Evolutionary conservation across 2,888 invertebrate species (phyloP), one percentile per base, ranked within the genome.

Genomic region (Anthophora plumipes): DNA sequence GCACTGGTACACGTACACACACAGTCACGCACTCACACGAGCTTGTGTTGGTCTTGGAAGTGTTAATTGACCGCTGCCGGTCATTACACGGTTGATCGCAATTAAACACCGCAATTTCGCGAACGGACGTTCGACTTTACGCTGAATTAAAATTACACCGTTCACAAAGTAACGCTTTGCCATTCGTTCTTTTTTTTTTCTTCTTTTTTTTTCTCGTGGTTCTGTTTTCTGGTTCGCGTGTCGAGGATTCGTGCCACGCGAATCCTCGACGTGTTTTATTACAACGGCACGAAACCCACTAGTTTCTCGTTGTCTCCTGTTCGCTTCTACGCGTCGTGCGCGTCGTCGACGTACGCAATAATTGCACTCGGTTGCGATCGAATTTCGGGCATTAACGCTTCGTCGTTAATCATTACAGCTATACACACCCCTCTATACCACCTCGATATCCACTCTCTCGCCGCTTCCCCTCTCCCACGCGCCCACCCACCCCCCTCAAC

Each of bases 21-120:
- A 22, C 41, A 39, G 20, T 55, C n/a, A n/a, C n/a, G n/a, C n/a
- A n/a, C n/a, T n/a, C n/a, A n/a, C n/a, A n/a, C n/a, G n/a, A n/a
- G n/a, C n/a, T n/a, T n/a, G n/a, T n/a, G 46, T 52, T 6, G 41
- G 57, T 63, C 67, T 82, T 91, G 87, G 84, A 84, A 84, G 87
- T 90, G 90, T 91, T 92, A 92, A 92, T 92, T 92, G 91, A 91
- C 91, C 91, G 89, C 90, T 90, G 90, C 89, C 90, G 74, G 66
- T 75, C 89, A 90, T 91, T 92, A 91, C 90, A 91, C 89, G 90
- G 86, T 86, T 88, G 89, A 91, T 90, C 88, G 90, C 88, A 86
- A 89, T 89, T 90, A 89, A 88, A 83, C 88, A 80, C 81, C 81
- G 76, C 80, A 77, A 81, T 88, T 87, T 87, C 77, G 77, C 76